Percentiles rank a stretch among this genome's conserved stretches.
Conservation (phyloP, 2,888 invertebrate genomes). For the Eupithecia dodoneata region DNA sequence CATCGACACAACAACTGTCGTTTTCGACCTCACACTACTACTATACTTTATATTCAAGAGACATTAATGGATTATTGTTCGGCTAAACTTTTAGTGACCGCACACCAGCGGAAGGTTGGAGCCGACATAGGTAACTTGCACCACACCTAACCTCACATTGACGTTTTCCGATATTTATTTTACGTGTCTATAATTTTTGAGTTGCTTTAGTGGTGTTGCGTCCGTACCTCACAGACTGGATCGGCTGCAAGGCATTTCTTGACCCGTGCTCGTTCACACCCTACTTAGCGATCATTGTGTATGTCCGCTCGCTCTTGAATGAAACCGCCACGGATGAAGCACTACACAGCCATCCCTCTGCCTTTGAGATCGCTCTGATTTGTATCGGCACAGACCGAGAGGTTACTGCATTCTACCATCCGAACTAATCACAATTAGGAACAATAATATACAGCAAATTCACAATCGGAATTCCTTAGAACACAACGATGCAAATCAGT, state of each 20-base stretch:
- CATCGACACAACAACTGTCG: slow-evolving; percentile 65
- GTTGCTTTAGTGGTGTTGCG: slow-evolving; percentile 85
- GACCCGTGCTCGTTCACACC: slow-evolving; percentile 82
- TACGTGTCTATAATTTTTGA: slow-evolving; percentile 83
- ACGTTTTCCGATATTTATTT: slow-evolving; percentile 82
- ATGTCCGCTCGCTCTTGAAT: slow-evolving; percentile 82
- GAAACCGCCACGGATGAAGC: slow-evolving; percentile 75
- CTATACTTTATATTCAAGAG: slow-evolving; percentile 67
- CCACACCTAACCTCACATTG: slow-evolving; percentile 83
- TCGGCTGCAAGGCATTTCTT: slow-evolving; percentile 82
- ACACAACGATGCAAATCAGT: slow-evolving; percentile 45
- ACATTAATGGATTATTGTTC: slow-evolving; percentile 80
- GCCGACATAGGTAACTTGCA: slow-evolving; percentile 88
- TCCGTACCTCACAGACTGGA: slow-evolving; percentile 83
- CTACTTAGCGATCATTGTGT: slow-evolving; percentile 82
- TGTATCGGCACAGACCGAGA: slow-evolving; percentile 66
- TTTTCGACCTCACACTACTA: slow-evolving; percentile 65
- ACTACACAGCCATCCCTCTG: slow-evolving; percentile 78
- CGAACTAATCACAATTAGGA: slow-evolving; percentile 52
- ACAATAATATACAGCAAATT: slow-evolving; percentile 43
- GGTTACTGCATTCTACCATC: slow-evolving; percentile 81
- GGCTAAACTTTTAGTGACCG: slow-evolving; percentile 86
- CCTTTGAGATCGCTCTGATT: slow-evolving; percentile 78
- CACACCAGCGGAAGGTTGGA: slow-evolving; percentile 89
- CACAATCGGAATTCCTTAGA: slow-evolving; percentile 46